phyloP scores from a whole-genome alignment of 2,113 vertebrate genomes.

The Panurus biarmicus region DNA sequence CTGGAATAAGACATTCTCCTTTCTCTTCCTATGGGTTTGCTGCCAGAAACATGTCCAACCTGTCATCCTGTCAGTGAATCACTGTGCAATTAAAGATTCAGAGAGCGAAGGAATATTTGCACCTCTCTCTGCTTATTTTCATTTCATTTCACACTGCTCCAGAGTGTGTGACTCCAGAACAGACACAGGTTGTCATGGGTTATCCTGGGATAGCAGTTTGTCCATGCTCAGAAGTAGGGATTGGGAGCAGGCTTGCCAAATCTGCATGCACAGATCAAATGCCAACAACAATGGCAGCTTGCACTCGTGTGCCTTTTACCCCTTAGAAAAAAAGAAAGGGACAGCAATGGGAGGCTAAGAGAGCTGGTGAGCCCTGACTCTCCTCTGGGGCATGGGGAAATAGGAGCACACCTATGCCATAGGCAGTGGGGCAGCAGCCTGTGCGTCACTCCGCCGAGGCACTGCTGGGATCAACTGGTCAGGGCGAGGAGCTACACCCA shows the following conservation, averaged over 20 bases:
- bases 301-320: fast-evolving
- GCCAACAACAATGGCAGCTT: fast-evolving
- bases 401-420: background rate
- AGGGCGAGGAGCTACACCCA: background rate
- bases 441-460: background rate
- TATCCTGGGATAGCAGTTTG: background rate
- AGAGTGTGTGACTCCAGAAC: background rate
- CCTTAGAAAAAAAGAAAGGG: background rate
- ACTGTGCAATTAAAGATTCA: conserved; percentile 16
- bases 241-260: background rate
- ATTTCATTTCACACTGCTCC: background rate
- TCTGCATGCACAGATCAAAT: background rate
- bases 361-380: background rate
- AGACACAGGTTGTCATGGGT: background rate
- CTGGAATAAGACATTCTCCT: background rate
- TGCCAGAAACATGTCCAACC: conserved; percentile 29
- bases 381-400: background rate
- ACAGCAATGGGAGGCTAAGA: background rate
- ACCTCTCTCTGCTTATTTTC: background rate
- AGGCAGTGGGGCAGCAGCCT: background rate
- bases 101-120: background rate
- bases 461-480: background rate
- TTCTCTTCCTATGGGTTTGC: background rate
- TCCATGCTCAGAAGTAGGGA: background rate
- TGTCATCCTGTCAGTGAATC: background rate